These are phyloP conservation scores for Grapholita molesta DNA, from an alignment of 1,140 invertebrate species.

Conservation along the genomic window DNA sequence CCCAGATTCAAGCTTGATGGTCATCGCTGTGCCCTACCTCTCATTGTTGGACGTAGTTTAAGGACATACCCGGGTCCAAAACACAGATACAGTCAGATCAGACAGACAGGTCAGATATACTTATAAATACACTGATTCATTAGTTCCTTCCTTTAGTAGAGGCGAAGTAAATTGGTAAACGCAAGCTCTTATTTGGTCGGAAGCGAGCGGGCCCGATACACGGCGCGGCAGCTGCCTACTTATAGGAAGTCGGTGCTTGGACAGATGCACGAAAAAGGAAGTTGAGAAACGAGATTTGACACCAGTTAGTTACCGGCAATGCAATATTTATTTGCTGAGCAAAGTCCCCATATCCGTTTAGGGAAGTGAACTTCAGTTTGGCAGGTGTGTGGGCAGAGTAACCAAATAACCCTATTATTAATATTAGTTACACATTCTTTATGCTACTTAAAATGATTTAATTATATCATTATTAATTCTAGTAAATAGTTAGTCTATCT, in stretches of 20 bases:
- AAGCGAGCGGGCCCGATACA: slow-evolving; percentile 49
- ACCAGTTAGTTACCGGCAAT: neutral
- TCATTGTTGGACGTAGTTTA: too few relatives aligned
- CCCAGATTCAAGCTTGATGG: too few relatives aligned
- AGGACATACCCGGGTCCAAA: too few relatives aligned
- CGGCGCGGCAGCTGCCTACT: slow-evolving; percentile 49
- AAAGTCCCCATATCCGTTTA: neutral
- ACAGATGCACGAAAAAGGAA: slow-evolving; percentile 39
- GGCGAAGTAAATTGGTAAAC: slow-evolving; percentile 48
- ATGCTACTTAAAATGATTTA: too few relatives aligned
- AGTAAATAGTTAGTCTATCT: too few relatives aligned
- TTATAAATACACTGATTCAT: slow-evolving; percentile 36
- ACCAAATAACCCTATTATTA: too few relatives aligned
- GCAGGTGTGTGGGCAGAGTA: too few relatives aligned
- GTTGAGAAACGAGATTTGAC: slow-evolving; percentile 38
- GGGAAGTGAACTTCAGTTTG: neutral
- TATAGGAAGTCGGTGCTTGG: slow-evolving; percentile 54
- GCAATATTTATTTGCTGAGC: neutral
- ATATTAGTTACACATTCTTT: too few relatives aligned
- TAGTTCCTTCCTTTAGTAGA: slow-evolving; percentile 56
- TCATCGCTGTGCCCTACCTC: too few relatives aligned
- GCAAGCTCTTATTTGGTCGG: slow-evolving; percentile 46
- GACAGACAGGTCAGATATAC: neutral
- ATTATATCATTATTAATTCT: too few relatives aligned
- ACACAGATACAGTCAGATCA: too few relatives aligned